Evolutionary conservation across 2,113 vertebrate species (phyloP), one percentile per base, ranked within the genome.

Genomic region (Myotis davidii): DNA sequence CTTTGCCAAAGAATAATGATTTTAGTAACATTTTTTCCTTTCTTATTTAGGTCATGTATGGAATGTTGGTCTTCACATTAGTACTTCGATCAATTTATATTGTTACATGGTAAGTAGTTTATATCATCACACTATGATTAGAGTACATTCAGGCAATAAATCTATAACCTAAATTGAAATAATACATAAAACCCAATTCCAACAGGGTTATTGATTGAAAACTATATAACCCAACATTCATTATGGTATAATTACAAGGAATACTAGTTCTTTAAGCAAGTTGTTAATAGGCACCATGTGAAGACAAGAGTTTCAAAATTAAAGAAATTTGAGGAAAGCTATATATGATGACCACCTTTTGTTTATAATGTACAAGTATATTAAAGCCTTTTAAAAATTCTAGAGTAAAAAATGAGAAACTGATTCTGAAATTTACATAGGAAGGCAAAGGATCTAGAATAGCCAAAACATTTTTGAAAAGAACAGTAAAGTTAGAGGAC

Each of bases 11-110:
- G 34, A 94, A 78, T 72, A 81, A 81, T 90, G 32, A 50, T 27
- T 93, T 18, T 50, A 54, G 14, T 93, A 32, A 90, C 70, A 70
- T 88, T 82, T 97, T 97, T 86, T 85, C 96, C 92, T 95, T 84
- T 96, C 83, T 72, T 92, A 82, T 97, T n/a, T 97, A 99, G 99
- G 99, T 99, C 93, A 99, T 99, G 99, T 99, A 99, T 90, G 99
- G 99, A 73, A 97, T 98, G 0, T 98, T 99, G 39, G 99, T 99
- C 64, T 99, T 99, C 84, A 98, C 99, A 93, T 98, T 99, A 81
- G 99, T 99, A 82, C 97, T 99, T 34, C 98, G 99, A 52, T 99
- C 99, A 65, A 97, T 99, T 98, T 99, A 99, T 98, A 99, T 99
- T 98, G 99, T 99, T 70, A 99, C 99, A 88, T 99, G 99, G 99